A percentile compares a stretch with the other conserved stretches of the same genome.
These are phyloP conservation scores for Caenorhabditis panamensis DNA, from an alignment of 2,888 invertebrate genomes.

Conservation along the genomic window DNA sequence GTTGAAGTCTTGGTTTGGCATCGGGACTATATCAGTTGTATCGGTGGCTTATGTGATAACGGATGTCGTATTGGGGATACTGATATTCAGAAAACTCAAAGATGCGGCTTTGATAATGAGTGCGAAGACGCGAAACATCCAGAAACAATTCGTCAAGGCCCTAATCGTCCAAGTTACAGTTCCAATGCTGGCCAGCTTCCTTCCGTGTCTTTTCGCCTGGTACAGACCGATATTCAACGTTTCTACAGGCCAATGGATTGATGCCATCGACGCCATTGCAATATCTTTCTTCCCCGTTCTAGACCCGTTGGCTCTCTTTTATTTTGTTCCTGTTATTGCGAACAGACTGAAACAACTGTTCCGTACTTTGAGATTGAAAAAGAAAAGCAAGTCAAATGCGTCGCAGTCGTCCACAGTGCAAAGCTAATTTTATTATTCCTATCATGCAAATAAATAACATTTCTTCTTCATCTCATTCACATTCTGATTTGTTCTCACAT, in stretches of 20 bases:
- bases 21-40: neutral
- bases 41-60: neutral
- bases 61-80: neutral
- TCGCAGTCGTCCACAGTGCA: too few species aligned
- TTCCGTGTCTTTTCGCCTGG: neutral
- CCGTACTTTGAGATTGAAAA: too few species aligned
- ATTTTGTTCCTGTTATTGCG: slow-evolving; percentile 4
- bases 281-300: neutral
- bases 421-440: too few species aligned
- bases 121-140: neutral
- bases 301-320: neutral
- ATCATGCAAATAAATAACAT: too few species aligned
- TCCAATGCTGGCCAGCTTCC: neutral
- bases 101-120: neutral
- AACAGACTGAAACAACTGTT: too few species aligned
- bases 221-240: neutral
- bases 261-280: neutral
- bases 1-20: neutral
- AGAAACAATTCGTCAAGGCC: slow-evolving; percentile 2
- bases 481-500: too few species aligned
- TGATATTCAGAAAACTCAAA: neutral
- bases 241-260: neutral
- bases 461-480: too few species aligned
- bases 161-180: neutral
- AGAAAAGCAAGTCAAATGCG: too few species aligned